A percentile compares a stretch with the other conserved stretches of the same genome.
Conservation (phyloP, 92 coral and sea anemone genomes). For the Isaurus tuberculatus region DNA sequence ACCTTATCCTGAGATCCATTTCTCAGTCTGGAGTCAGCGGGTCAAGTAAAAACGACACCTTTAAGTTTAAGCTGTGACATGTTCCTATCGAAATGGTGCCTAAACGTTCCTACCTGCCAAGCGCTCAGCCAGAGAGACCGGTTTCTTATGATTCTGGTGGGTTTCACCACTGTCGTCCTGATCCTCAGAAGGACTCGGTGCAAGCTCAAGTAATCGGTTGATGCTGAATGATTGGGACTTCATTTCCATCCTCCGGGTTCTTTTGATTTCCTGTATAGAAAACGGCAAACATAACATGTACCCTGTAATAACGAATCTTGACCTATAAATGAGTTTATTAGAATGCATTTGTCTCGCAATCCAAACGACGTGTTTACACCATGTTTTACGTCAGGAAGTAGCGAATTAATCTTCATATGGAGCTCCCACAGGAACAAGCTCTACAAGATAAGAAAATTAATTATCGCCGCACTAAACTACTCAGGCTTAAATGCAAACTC, state of each 20-base stretch:
- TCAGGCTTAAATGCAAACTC: neutral
- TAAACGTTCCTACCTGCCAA: conserved; percentile 71
- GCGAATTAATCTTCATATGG: conserved; percentile 34
- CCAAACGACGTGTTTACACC: conserved; percentile 43
- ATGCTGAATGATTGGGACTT: conserved; percentile 69
- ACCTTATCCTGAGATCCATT: neutral
- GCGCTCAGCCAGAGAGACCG: conserved; percentile 89
- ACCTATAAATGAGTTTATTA: conserved; percentile 21
- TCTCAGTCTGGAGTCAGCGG: conserved; percentile 19
- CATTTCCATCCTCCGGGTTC: conserved; percentile 48
- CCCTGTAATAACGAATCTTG: conserved; percentile 27
- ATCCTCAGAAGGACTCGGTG: conserved; percentile 45
- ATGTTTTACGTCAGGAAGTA: conserved; percentile 37
- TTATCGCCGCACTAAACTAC: neutral
- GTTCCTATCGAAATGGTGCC: neutral
- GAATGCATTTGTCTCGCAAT: conserved; percentile 43
- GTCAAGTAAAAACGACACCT: conserved; percentile 20
- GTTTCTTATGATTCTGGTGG: conserved; percentile 15
- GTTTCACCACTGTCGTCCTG: conserved; percentile 36
- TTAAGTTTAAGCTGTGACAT: conserved; percentile 30
- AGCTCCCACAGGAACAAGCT: conserved; percentile 36
- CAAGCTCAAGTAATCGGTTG: conserved; percentile 61
- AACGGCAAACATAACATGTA: neutral
- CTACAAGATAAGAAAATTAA: conserved; percentile 19
- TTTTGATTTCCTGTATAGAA: conserved; percentile 27